phyloP scores from a whole-genome alignment of 2,888 invertebrate genomes.

The Drosophila macrospina region DNA sequence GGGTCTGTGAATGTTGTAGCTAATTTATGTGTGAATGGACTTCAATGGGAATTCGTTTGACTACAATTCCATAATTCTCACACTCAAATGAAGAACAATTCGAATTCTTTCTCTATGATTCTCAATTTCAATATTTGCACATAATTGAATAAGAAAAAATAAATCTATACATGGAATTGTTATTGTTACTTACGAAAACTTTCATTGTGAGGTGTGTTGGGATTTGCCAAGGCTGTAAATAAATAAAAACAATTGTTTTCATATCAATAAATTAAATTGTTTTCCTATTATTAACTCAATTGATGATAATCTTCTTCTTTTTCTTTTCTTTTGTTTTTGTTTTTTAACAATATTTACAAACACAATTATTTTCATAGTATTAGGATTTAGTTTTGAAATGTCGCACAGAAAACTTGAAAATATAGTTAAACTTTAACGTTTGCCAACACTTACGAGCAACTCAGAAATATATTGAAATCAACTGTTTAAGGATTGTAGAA shows the following conservation, averaged over 20 bases:
- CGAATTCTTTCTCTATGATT: slow-evolving; percentile 15
- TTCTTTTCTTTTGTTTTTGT: slow-evolving; percentile 15
- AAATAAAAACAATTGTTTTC: slow-evolving; percentile 43
- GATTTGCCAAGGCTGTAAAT: slow-evolving; percentile 70
- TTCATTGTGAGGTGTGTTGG: slow-evolving; percentile 85
- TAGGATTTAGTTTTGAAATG: slow-evolving; percentile 1
- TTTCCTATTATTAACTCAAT: slow-evolving; percentile 4
- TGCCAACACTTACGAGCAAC: slow-evolving; percentile 72
- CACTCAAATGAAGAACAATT: slow-evolving; percentile 38
- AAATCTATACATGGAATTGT: slow-evolving; percentile 16
- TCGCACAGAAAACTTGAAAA: slow-evolving; percentile 31
- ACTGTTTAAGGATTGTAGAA: slow-evolving; percentile 84
- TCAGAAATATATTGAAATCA: slow-evolving; percentile 61
- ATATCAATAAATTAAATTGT: slow-evolving; percentile 28
- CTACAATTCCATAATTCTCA: slow-evolving; percentile 48
- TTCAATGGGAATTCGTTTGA: slow-evolving; percentile 22
- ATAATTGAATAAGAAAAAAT: slow-evolving; percentile 30
- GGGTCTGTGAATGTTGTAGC: slow-evolving; percentile 14
- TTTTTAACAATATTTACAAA: neutral
- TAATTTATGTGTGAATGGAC: slow-evolving; percentile 53
- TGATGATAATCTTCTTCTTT: neutral
- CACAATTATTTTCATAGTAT: slow-evolving; percentile 4
- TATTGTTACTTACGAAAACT: slow-evolving; percentile 86
- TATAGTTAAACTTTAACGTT: slow-evolving; percentile 86
- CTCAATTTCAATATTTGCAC: slow-evolving; percentile 40